phyloP scores from a whole-genome alignment of 2,797 vertebrate genomes.

The Melanotaenia nigrans region DNA sequence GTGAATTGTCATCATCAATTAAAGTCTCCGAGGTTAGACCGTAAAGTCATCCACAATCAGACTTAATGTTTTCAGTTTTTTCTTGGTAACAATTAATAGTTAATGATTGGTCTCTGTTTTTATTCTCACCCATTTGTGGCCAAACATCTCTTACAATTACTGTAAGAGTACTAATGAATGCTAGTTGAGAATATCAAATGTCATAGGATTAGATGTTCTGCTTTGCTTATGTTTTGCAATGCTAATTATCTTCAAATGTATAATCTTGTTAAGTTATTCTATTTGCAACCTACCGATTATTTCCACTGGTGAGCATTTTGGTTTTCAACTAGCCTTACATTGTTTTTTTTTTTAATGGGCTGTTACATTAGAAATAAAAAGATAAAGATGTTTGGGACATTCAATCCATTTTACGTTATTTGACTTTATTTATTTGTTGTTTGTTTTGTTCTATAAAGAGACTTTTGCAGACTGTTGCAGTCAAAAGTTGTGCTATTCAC shows the following conservation, averaged over 20 bases:
- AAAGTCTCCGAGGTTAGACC: constrained; percentile 30
- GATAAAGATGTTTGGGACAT: too few species aligned
- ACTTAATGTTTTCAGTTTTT: constrained; percentile 7
- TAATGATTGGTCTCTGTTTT: not conserved
- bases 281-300: not conserved
- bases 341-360: not conserved
- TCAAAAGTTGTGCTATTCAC: not conserved
- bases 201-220: constrained; percentile 55
- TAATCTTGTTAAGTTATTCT: not conserved
- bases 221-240: constrained; percentile 22
- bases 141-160: constrained; percentile 1
- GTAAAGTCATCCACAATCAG: constrained; percentile 28
- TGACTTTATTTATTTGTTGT: too few species aligned
- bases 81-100: not conserved
- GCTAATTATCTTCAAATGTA: not conserved
- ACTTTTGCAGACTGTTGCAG: not conserved
- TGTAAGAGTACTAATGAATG: too few species aligned
- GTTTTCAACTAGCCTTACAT: not conserved
- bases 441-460: too few species aligned
- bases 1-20: constrained; percentile 55
- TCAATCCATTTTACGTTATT: too few species aligned
- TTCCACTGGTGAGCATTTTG: not conserved
- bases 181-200: constrained; percentile 19
- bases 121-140: not conserved
- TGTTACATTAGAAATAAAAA: not conserved